phyloP scores from a whole-genome alignment of 1,140 invertebrate species.

The Arctopsyche grandis region DNA sequence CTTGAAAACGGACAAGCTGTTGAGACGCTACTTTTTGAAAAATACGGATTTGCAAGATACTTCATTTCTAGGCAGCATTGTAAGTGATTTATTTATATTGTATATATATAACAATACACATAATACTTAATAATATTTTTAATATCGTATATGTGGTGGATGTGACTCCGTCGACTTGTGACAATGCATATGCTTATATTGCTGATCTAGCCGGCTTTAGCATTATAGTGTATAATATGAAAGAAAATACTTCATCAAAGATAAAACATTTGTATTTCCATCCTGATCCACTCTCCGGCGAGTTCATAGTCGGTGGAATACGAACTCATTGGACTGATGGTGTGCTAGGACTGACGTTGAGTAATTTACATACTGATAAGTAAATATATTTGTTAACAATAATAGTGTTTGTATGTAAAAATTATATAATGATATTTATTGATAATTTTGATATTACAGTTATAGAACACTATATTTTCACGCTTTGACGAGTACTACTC shows the following conservation, averaged over 20 bases:
- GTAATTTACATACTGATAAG: conserved; percentile 60
- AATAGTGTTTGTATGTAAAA: not conserved
- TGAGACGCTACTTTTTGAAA: conserved; percentile 65
- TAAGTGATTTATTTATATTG: not conserved
- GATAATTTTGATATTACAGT: conserved; percentile 58
- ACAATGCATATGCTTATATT: conserved; percentile 73
- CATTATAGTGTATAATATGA: conserved; percentile 73
- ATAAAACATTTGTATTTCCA: conserved; percentile 76
- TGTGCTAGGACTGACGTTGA: conserved; percentile 70
- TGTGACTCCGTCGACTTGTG: conserved; percentile 68
- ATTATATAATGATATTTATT: conserved; percentile 41
- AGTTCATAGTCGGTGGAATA: conserved; percentile 71
- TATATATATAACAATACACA: not conserved
- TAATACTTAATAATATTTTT: not conserved
- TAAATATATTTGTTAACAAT: conserved; percentile 14
- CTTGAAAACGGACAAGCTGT: conserved; percentile 64
- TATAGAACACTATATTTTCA: conserved; percentile 79
- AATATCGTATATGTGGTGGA: conserved; percentile 66
- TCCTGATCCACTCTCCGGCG: conserved; percentile 74
- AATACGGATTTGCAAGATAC: conserved; percentile 55
- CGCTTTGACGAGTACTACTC: conserved; percentile 76
- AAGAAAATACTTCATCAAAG: conserved; percentile 73
- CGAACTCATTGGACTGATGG: conserved; percentile 77
- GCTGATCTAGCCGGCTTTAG: conserved; percentile 73
- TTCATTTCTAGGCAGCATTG: conserved; percentile 17